These are phyloP conservation scores for Aurelia sp. DNA, from an alignment of 30 jellyfish, hydroid and myxozoan genomes.

Conservation along the genomic window DNA sequence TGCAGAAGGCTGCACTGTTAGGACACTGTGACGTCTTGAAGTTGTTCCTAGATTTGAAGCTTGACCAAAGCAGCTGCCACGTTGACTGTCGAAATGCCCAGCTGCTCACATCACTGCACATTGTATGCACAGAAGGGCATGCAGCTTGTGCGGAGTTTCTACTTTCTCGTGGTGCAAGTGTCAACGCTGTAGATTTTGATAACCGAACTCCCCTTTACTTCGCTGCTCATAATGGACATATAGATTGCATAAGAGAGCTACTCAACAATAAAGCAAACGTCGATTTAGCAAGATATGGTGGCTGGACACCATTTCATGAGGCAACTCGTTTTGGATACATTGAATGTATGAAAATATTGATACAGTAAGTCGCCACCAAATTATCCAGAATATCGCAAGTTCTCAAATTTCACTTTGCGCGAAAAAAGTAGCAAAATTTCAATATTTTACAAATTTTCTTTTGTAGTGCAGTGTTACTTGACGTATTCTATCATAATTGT, in stretches of 20 bases:
- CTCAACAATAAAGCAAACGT: conserved; percentile 33
- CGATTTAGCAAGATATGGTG: conserved; percentile 80
- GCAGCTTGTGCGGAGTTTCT: conserved; percentile 34
- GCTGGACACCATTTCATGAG: conserved; percentile 94
- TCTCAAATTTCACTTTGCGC: too few species aligned
- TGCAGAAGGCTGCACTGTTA: conserved; percentile 81
- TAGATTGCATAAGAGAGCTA: conserved; percentile 62
- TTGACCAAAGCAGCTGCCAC: conserved; percentile 70
- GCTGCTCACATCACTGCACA: conserved; percentile 80
- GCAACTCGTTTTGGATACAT: conserved; percentile 84
- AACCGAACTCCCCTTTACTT: conserved; percentile 83
- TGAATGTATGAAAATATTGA: conserved; percentile 49
- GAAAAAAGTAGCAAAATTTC: too few species aligned
- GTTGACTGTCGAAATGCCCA: conserved; percentile 84
- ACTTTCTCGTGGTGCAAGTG: conserved; percentile 60
- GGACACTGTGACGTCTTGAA: conserved; percentile 69
- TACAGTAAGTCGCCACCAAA: conserved; percentile 41
- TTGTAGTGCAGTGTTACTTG: too few species aligned
- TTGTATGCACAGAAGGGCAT: conserved; percentile 76
- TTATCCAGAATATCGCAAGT: too few species aligned
- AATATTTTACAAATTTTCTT: too few species aligned
- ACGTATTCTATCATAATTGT: too few species aligned
- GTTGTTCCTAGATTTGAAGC: conserved; percentile 56
- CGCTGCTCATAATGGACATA: conserved; percentile 80
- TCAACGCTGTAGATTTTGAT: conserved; percentile 79